Percentiles rank a stretch among this genome's conserved stretches.
Evolutionary conservation across 53 echinoderm and acorn worm genomes (phyloP).

Genomic region (Apostichopus leukothele): DNA sequence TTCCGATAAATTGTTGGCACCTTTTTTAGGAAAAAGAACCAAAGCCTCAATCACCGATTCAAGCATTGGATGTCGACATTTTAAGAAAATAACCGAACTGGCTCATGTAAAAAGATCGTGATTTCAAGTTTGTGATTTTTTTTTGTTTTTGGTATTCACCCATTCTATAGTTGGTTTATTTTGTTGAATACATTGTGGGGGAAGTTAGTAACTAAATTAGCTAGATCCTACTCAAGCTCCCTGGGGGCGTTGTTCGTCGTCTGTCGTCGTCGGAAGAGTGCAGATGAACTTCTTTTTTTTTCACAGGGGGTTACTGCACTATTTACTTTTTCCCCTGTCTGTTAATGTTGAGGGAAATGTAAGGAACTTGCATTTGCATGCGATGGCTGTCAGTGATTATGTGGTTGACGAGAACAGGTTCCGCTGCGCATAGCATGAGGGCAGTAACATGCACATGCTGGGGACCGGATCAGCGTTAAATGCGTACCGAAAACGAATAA

Average conservation of each 20-base stretch:
- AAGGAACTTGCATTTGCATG: neutral
- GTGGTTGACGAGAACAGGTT: neutral
- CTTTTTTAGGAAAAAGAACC: neutral
- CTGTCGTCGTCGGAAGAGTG: neutral
- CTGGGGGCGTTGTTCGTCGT: neutral
- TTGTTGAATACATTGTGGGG: neutral
- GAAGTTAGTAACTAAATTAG: neutral
- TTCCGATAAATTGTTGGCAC: neutral
- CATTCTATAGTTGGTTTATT: too few relatives aligned
- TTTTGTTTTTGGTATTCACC: neutral
- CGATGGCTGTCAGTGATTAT: neutral
- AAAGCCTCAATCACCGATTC: neutral
- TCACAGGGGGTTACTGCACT: neutral
- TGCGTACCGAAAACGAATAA: too few relatives aligned
- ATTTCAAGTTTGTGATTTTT: neutral
- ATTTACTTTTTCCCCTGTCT: neutral
- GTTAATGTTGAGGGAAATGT: neutral
- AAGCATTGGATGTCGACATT: too few relatives aligned
- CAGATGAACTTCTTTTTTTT: neutral
- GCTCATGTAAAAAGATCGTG: neutral
- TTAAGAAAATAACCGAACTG: too few relatives aligned
- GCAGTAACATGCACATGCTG: neutral
- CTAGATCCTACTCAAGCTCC: neutral
- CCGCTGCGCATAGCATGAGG: neutral
- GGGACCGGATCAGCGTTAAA: too few relatives aligned